Base-by-base conservation (phyloP, 2,888 invertebrate genomes). In the Cabera pusaria region DNA sequence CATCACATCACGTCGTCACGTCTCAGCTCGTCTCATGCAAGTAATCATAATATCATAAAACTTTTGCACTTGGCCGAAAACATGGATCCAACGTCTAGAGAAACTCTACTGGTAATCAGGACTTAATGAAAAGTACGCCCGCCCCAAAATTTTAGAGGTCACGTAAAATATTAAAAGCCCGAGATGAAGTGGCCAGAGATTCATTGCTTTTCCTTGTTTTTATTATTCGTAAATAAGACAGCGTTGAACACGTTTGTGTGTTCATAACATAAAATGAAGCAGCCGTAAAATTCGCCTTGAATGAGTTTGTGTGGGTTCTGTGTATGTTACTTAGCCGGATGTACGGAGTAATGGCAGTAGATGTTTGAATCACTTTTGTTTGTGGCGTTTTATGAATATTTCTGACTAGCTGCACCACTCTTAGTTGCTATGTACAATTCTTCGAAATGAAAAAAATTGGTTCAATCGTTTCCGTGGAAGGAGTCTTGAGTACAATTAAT, bases 141-240 rank as follows among this genome's bases (percentile, higher is more conserved):
- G 35, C 31, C 41, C 72, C 75, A 73, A 82, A 79, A 84, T 83
- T 85, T 86, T 76, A 81, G 84, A 72, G 87, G 86, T 87, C 88
- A 88, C 88, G 88, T 88, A 88, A 85, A 88, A 88, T 88, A 88
- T 88, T 87, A 88, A 87, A 85, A 74, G 76, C 77, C 70, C 75
- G 76, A 79, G 77, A 86, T 83, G 87, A 82, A 87, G 86, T 87
- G 81, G 86, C 83, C 83, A 81, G 80, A 82, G 84, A 85, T 84
- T 87, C 86, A 84, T 81, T 80, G 80, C 87, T 77, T 73, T 77
- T 80, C 79, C 80, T 78, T 84, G 86, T 85, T 88, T 87, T 88
- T 87, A 87, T 86, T 87, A 87, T 88, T 82, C 86, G 76, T 81
- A 83, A 86, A 82, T 86, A 84, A 83, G 81, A 77, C 71, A 66